phyloP scores from a whole-genome alignment of 2,113 vertebrate species.

The Thamnaconus septentrionalis region DNA sequence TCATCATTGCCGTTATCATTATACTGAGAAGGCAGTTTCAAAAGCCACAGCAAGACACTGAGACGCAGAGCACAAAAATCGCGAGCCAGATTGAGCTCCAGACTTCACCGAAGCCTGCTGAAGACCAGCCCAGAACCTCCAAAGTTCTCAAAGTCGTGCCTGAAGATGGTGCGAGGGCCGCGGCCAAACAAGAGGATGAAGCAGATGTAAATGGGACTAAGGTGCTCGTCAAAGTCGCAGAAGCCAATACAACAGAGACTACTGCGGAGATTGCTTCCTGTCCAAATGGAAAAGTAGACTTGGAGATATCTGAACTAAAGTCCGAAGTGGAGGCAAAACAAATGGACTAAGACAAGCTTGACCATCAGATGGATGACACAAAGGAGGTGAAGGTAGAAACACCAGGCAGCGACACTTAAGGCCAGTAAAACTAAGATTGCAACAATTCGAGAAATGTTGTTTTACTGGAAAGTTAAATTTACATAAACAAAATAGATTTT shows the following conservation, averaged over 20 bases:
- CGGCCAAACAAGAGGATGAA: no score
- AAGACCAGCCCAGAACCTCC: not conserved
- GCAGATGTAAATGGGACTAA: no score
- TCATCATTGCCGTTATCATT: slow-evolving; percentile 68
- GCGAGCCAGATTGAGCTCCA: slow-evolving; percentile 47
- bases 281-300: not conserved
- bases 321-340: slow-evolving; percentile 2
- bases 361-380: slow-evolving; percentile 1
- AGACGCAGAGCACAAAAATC: not conserved
- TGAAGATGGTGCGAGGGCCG: no score
- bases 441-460: not conserved
- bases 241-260: slow-evolving; percentile 12
- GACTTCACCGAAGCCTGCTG: not conserved
- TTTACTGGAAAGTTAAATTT: slow-evolving; percentile 3
- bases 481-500: not conserved
- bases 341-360: not conserved
- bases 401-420: not conserved
- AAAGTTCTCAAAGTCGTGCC: not conserved
- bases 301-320: not conserved
- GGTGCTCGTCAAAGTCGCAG: no score
- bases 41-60: slow-evolving; percentile 21
- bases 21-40: slow-evolving; percentile 64
- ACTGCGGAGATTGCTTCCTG: slow-evolving; percentile 11
- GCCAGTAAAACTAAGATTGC: not conserved
- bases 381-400: not conserved